Conservation (phyloP, 1,140 invertebrate species). For the Lamellibrachia luymesi region DNA sequence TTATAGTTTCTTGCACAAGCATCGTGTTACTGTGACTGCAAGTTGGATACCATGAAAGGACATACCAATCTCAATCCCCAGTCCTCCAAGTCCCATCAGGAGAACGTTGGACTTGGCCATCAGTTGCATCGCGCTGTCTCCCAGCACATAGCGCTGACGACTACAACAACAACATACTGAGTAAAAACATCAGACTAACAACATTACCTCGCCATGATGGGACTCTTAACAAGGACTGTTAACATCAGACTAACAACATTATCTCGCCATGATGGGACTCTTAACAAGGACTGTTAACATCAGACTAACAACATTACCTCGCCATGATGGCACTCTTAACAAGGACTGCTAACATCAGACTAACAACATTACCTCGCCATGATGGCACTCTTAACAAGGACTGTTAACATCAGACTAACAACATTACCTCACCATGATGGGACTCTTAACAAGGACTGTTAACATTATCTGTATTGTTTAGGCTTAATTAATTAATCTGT, state of each 20-base stretch:
- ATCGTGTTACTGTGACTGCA: background rate
- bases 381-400: background rate
- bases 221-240: too few species aligned
- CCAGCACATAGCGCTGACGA: constrained; percentile 55
- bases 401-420: background rate
- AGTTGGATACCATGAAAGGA: background rate
- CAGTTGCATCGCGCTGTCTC: constrained; percentile 54
- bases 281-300: background rate
- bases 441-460: background rate
- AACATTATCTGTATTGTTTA: background rate
- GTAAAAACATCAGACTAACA: background rate
- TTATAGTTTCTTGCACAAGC: background rate
- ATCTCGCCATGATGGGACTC: background rate
- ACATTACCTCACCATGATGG: background rate
- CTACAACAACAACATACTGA: constrained; percentile 32
- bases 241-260: background rate
- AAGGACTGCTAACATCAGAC: background rate
- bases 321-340: background rate
- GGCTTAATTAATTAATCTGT: background rate
- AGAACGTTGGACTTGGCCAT: constrained; percentile 53
- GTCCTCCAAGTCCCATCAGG: constrained; percentile 52
- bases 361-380: background rate
- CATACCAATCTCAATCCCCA: constrained; percentile 57
- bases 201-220: background rate
- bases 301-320: background rate